phyloP scores from a whole-genome alignment of 2,888 invertebrate genomes.

The Alviniconcha strummeri region DNA sequence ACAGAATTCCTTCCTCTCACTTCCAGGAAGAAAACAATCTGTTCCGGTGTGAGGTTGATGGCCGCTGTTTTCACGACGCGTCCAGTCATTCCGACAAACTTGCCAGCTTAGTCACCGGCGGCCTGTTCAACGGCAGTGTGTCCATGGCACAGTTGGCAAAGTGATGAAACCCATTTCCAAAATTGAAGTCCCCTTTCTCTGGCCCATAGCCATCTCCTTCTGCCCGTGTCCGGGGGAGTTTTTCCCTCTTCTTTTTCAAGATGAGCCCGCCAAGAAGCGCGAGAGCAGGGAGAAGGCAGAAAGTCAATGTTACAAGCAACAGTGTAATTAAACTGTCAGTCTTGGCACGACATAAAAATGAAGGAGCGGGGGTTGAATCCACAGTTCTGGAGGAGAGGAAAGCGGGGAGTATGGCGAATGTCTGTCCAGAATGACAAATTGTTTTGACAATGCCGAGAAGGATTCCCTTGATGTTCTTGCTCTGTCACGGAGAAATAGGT shows the following conservation, averaged over 20 bases:
- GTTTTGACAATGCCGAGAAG: neutral
- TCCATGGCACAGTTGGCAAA: neutral
- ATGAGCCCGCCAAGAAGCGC: neutral
- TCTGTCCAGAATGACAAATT: neutral
- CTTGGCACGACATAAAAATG: no score
- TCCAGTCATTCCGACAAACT: neutral
- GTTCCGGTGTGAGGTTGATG: no score
- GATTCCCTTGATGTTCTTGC: no score
- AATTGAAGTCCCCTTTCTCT: slow-evolving; percentile 4
- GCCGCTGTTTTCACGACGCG: no score
- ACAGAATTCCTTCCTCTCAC: no score
- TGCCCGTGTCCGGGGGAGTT: neutral
- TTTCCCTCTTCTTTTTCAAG: neutral
- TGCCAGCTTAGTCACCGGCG: neutral
- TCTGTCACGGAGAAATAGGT: no score
- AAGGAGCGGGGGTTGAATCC: no score
- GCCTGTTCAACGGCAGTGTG: neutral
- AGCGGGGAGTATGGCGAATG: neutral
- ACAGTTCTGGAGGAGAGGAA: no score
- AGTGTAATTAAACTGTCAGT: slow-evolving; percentile 17
- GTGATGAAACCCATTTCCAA: slow-evolving; percentile 15
- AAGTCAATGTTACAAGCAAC: neutral
- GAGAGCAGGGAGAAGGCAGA: neutral
- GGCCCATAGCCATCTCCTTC: neutral
- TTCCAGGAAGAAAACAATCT: no score